phyloP scores from a whole-genome alignment of 2,797 vertebrate species.

The Myotis findleyi region DNA sequence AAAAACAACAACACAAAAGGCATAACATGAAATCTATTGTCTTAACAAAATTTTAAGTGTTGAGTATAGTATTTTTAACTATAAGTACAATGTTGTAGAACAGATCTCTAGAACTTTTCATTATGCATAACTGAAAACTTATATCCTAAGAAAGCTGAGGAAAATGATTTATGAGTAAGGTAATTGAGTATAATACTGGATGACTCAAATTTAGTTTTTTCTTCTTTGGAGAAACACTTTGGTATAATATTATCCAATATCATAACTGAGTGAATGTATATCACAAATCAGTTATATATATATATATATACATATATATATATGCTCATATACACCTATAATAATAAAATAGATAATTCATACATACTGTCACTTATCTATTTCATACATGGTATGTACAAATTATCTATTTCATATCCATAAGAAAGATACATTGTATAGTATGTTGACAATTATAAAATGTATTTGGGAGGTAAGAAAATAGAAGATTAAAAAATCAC shows the following conservation, averaged over 20 bases:
- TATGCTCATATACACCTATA: background rate
- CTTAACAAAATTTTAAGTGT: background rate
- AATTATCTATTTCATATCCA: background rate
- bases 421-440: background rate
- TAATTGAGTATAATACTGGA: background rate
- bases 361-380: background rate
- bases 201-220: background rate
- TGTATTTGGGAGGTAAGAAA: background rate
- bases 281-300: background rate
- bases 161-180: constrained; percentile 13
- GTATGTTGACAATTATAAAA: background rate
- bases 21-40: background rate
- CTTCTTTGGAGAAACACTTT: background rate
- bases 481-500: background rate
- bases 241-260: background rate
- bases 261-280: background rate
- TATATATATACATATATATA: background rate
- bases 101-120: background rate
- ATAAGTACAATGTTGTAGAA: background rate
- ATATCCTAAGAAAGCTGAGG: background rate
- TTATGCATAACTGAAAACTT: background rate
- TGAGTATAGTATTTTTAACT: background rate
- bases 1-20: background rate
- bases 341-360: background rate
- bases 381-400: background rate